These are phyloP conservation scores for Microtus montanus DNA, from an alignment of 2,113 vertebrate species.

Conservation along the genomic window DNA sequence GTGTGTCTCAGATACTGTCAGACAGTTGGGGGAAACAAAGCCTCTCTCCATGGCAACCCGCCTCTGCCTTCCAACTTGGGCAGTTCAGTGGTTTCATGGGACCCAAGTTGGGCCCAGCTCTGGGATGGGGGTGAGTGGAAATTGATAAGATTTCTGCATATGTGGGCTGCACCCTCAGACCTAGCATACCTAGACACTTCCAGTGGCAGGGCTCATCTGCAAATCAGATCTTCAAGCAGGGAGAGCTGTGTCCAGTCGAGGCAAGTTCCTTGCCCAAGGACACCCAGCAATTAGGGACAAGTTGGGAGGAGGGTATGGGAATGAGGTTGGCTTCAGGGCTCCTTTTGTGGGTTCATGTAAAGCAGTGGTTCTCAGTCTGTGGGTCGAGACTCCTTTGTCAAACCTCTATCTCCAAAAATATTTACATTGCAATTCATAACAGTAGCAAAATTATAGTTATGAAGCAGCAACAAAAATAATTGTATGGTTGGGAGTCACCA, in stretches of 20 bases:
- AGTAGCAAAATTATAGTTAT: neutral
- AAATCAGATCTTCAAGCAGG: neutral
- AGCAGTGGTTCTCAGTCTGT: neutral
- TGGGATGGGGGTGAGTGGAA: no score
- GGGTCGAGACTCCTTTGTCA: neutral
- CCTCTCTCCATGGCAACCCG: no score
- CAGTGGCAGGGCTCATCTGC: neutral
- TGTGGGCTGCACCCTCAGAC: no score
- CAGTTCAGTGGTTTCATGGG: no score
- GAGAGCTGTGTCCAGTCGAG: neutral
- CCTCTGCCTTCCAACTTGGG: no score
- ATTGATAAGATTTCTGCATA: no score
- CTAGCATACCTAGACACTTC: neutral
- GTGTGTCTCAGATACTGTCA: no score
- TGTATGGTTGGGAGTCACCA: neutral
- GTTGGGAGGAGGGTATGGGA: neutral
- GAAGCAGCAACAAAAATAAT: neutral
- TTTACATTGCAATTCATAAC: neutral
- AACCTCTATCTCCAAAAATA: neutral
- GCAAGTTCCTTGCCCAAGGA: neutral
- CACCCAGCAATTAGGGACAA: neutral
- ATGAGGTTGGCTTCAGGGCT: neutral
- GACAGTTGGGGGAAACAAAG: no score
- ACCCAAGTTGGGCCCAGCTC: no score
- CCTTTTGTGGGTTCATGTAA: neutral